Base-by-base conservation (phyloP, 2,113 vertebrate genomes). In the Anolis sagrei region DNA sequence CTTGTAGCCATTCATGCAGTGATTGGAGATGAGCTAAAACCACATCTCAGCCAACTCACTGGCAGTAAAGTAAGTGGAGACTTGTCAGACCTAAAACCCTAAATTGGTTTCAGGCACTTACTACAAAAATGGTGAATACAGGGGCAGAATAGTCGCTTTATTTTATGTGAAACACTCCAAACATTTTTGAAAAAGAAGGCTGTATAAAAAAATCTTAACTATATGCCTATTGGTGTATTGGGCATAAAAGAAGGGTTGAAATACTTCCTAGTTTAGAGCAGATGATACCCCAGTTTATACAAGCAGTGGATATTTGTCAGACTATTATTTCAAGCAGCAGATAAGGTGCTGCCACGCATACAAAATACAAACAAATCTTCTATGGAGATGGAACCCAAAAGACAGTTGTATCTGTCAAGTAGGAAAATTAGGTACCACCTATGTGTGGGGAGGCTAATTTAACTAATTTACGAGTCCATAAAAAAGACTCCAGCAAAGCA, bases 11-110 rank as follows among this genome's bases (percentile, higher is more conserved):
- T 99, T 93, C 97, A 99, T 89, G 95, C 98, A 8, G 97, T 99
- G 91, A 98, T 99, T 74, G 98, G 98, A 64, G 98, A 99, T 92
- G 98, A 99, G 79, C 97, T 99, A 68, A 99, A 99, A 94, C 98
- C 98, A 0, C 98, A 99, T 92, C 98, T 99, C 93, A 97, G 96
- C 94, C 98, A 99, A 87, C 97, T 99, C 93, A 97, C 98, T 90
- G 97, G 98, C 96, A 99, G 98, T 95, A 99, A 99, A 97, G 98
- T 99, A 95, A 96, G 96, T 92, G 82, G 10, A 79, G 83, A 68
- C 4, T 87, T 58, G 73, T 1, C 3, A 0, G 29, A 81, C 81
- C 36, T 64, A 81, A 48, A 58, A 79, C 74, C 10, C 51, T 27
- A 8, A 21, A 44, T 87, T 54, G 23, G 16, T 36, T 77, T 48